Evolutionary conservation across 1,140 invertebrate species (phyloP).

Genomic region (Lamellibrachia luymesi): DNA sequence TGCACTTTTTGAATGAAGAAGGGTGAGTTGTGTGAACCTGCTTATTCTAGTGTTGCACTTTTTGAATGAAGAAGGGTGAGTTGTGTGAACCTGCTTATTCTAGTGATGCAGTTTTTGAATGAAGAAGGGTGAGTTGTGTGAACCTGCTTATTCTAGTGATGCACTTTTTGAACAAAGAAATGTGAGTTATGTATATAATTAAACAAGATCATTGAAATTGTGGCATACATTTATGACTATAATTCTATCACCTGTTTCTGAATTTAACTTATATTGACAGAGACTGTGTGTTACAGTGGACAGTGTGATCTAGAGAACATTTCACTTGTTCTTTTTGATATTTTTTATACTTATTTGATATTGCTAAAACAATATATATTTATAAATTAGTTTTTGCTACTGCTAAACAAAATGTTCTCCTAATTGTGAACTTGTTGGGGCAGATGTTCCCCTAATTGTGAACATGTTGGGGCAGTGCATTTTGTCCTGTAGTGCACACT

Average conservation of each 20-base stretch:
- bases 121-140: slow-evolving; percentile 66
- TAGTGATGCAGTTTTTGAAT: slow-evolving; percentile 73
- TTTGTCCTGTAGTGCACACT: background rate
- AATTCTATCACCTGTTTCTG: too few species aligned
- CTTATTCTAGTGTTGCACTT: slow-evolving; percentile 76
- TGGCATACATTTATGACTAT: slow-evolving; percentile 53
- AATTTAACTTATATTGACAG: too few species aligned
- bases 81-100: slow-evolving; percentile 68
- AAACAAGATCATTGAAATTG: slow-evolving; percentile 75
- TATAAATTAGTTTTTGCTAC: background rate
- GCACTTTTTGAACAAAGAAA: slow-evolving; percentile 74
- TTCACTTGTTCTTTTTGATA: too few species aligned
- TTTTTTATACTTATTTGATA: too few species aligned
- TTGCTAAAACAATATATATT: slow-evolving; percentile 5
- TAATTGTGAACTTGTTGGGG: background rate
- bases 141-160: slow-evolving; percentile 75
- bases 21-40: slow-evolving; percentile 66
- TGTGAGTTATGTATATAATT: slow-evolving; percentile 64
- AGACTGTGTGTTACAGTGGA: too few species aligned
- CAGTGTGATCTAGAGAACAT: too few species aligned
- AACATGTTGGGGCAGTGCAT: slow-evolving; percentile 26
- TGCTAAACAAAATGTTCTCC: background rate
- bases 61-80: slow-evolving; percentile 71
- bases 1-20: slow-evolving; percentile 74
- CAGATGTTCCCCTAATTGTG: background rate